phyloP scores from a whole-genome alignment of 2,797 vertebrate genomes.

The Enteromius unitaeniatus region DNA sequence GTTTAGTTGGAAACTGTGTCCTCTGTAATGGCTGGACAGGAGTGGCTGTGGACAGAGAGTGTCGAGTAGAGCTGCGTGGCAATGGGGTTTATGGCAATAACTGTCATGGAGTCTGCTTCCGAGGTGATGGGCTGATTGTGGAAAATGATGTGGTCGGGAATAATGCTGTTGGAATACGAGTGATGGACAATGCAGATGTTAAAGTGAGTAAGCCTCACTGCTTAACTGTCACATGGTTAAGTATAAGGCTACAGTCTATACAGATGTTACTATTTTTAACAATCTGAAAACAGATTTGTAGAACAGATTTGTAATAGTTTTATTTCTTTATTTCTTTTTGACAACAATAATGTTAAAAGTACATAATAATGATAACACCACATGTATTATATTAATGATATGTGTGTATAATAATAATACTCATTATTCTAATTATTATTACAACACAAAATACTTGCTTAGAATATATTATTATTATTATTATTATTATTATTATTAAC shows the following conservation, averaged over 20 bases:
- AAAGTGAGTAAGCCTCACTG: conserved; percentile 76
- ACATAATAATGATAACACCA: neutral
- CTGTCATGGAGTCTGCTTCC: conserved; percentile 84
- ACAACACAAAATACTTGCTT: too few species aligned
- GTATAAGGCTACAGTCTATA: neutral
- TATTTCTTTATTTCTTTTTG: neutral
- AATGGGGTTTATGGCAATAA: conserved; percentile 90
- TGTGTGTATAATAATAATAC: too few species aligned
- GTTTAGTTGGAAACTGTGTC: conserved; percentile 86
- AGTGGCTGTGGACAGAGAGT: conserved; percentile 83
- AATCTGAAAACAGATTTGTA: neutral
- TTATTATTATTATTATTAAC: too few species aligned
- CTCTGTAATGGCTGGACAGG: conserved; percentile 84
- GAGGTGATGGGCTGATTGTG: conserved; percentile 81
- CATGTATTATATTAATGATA: too few species aligned
- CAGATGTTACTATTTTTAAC: neutral
- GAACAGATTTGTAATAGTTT: neutral
- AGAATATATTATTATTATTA: too few species aligned
- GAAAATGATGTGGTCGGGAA: conserved; percentile 91
- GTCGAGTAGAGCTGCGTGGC: conserved; percentile 86
- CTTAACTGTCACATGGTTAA: neutral
- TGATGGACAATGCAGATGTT: conserved; percentile 82
- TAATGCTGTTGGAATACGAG: conserved; percentile 82
- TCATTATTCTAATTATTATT: too few species aligned
- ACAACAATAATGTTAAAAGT: neutral